phyloP scores from a whole-genome alignment of 2,888 invertebrate genomes.

The Venusia cambrica region DNA sequence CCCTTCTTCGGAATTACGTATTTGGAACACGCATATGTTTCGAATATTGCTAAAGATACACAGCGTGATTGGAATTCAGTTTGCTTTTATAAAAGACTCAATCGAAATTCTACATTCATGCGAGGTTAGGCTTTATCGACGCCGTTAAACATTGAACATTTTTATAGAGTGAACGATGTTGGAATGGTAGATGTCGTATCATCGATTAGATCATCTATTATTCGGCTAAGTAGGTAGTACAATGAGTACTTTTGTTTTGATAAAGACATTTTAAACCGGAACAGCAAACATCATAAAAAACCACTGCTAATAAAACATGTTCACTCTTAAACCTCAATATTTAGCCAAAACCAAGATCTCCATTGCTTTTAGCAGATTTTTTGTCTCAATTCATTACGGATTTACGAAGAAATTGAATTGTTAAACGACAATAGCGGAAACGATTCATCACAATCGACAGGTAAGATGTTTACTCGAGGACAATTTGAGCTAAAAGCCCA shows the following conservation, averaged over 20 bases:
- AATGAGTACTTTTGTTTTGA: too few relatives aligned
- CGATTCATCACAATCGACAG: constrained; percentile 73
- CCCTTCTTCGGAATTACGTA: constrained; percentile 30
- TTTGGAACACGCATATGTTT: constrained; percentile 37
- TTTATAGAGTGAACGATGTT: constrained; percentile 33
- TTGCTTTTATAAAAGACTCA: constrained; percentile 35
- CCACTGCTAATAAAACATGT: constrained; percentile 9
- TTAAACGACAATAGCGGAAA: constrained; percentile 53
- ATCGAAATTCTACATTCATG: constrained; percentile 33
- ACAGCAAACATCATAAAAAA: too few relatives aligned
- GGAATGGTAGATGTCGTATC: neutral
- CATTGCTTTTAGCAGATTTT: constrained; percentile 27
- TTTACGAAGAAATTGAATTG: constrained; percentile 66
- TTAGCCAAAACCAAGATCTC: constrained; percentile 18
- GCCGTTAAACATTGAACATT: constrained; percentile 38
- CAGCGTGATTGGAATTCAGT: constrained; percentile 38
- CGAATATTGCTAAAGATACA: constrained; percentile 29
- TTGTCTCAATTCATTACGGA: constrained; percentile 29
- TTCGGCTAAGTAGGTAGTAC: too few relatives aligned
- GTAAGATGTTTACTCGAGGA: constrained; percentile 72
- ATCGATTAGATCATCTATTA: constrained; percentile 1
- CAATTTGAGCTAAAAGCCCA: constrained; percentile 72
- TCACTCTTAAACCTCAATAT: constrained; percentile 6
- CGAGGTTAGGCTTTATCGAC: too few relatives aligned
- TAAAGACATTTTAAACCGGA: too few relatives aligned